Evolutionary conservation across 1,140 invertebrate species (phyloP), one percentile per base, ranked within the genome.

Genomic region (Carcinoscorpius rotundicauda): DNA sequence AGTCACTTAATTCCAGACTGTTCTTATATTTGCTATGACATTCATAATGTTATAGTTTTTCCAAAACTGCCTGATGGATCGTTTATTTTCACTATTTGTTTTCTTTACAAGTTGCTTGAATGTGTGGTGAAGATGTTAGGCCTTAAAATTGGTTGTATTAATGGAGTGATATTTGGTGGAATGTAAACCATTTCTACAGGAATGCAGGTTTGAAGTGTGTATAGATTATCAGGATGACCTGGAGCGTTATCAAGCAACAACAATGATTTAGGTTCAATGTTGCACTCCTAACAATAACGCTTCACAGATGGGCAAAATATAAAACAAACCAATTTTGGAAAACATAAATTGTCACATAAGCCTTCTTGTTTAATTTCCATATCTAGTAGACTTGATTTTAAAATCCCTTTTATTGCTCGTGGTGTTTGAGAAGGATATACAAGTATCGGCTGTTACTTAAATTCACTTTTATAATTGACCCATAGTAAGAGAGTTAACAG

Each of bases 401-500:
- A 61, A 64, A 72, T 66, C 62, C 71, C 72, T 71, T 79, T 79
- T 60, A 80, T 70, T 4, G 74, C 69, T 70, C 74, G 69, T 6
- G 63, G 66, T 53, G 49, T 66, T 71, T 76, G 65, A 51, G 71
- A 75, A 75, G 61, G 70, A 71, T 80, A 75, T 52, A 81, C 72
- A 48, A 79, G 64, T 56, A 80, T 63, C 52, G 76, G 76, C 70
- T 80, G 79, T 49, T 78, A 64, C 52, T 76, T 75, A 49, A 68
- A 73, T 71, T 78, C 72, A 11, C 77, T 75, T 63, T 64, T 73
- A 62, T 74, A 75, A 72, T 79, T 80, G 51, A 64, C 71, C 64
- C 74, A 73, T 48, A 78, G 67, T 11, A 77, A 64, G 60, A 82
- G 67, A 67, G 77, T 80, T 8, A 79, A 60, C 55, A 75, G 71